phyloP scores from a whole-genome alignment of 2,888 invertebrate species.

The Drosophila colorata region DNA sequence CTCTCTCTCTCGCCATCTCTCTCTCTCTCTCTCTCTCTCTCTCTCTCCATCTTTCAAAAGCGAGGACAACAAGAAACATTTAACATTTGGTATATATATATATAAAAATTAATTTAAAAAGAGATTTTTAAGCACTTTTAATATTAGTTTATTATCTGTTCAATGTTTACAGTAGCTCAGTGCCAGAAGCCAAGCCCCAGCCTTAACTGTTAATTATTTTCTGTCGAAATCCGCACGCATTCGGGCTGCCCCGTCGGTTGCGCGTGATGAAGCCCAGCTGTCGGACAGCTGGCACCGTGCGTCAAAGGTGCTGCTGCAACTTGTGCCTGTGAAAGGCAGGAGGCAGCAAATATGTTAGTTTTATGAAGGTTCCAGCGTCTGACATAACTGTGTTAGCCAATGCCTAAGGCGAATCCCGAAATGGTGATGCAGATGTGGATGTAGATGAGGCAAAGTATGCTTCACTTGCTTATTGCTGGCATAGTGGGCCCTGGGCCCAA shows the following conservation, averaged over 20 bases:
- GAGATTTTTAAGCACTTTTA: too few relatives aligned
- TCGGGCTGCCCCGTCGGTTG: constrained; percentile 12
- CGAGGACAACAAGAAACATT: too few relatives aligned
- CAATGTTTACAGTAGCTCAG: too few relatives aligned
- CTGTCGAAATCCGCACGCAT: too few relatives aligned
- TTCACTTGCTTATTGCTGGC: constrained; percentile 26
- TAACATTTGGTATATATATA: too few relatives aligned
- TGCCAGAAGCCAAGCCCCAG: not conserved
- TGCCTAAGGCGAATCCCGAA: constrained; percentile 17
- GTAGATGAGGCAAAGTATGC: not conserved
- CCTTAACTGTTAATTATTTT: not conserved
- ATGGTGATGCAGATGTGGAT: constrained; percentile 19
- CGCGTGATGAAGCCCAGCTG: constrained; percentile 69
- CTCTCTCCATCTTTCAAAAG: too few relatives aligned
- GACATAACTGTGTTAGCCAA: constrained; percentile 35
- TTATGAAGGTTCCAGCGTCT: constrained; percentile 9
- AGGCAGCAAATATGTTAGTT: constrained; percentile 13
- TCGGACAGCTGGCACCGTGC: constrained; percentile 47
- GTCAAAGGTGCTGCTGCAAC: constrained; percentile 11
- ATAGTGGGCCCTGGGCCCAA: constrained; percentile 10
- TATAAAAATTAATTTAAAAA: too few relatives aligned
- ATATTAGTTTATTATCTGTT: too few relatives aligned
- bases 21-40: too few relatives aligned
- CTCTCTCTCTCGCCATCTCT: too few relatives aligned
- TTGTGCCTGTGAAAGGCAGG: not conserved